These are phyloP conservation scores for Leucoptera coffeella DNA, from an alignment of 2,888 invertebrate species.

Conservation along the genomic window DNA sequence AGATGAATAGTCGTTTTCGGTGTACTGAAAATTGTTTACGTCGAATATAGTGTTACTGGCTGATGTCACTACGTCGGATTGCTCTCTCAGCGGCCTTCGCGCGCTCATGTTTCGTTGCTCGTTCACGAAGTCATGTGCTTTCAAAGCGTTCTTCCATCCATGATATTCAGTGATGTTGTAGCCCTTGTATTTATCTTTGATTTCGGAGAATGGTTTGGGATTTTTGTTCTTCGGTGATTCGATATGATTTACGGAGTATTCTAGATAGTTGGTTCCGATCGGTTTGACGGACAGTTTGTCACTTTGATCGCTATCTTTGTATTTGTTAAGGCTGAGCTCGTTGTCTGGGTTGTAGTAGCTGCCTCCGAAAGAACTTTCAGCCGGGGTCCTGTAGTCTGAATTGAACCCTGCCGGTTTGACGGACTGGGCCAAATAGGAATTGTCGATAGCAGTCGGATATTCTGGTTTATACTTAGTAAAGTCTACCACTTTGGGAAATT, in stretches of 20 bases:
- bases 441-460: slow-evolving; percentile 21
- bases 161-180: slow-evolving; percentile 16
- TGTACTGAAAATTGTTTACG: slow-evolving; percentile 18
- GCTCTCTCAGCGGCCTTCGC: slow-evolving; percentile 17
- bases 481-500: slow-evolving; percentile 31
- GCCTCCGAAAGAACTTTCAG: slow-evolving; percentile 1
- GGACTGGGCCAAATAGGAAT: slow-evolving; percentile 14
- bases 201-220: slow-evolving; percentile 12
- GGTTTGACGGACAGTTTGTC: neutral
- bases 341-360: slow-evolving; percentile 2
- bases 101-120: slow-evolving; percentile 22
- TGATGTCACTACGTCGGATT: slow-evolving; percentile 23
- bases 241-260: slow-evolving; percentile 4
- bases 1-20: slow-evolving; percentile 18
- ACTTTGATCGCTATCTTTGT: slow-evolving; percentile 7
- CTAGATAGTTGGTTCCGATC: slow-evolving; percentile 1
- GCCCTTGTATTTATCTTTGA: slow-evolving; percentile 23
- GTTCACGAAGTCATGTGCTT: slow-evolving; percentile 28
- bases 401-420: slow-evolving; percentile 10
- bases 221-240: slow-evolving; percentile 12
- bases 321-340: neutral
- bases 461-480: slow-evolving; percentile 26
- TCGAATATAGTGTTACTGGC: slow-evolving; percentile 27
- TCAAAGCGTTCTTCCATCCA: slow-evolving; percentile 18
- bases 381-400: slow-evolving; percentile 2